Base-by-base conservation (phyloP, 2,888 invertebrate genomes). In the Smittia aterrima region DNA sequence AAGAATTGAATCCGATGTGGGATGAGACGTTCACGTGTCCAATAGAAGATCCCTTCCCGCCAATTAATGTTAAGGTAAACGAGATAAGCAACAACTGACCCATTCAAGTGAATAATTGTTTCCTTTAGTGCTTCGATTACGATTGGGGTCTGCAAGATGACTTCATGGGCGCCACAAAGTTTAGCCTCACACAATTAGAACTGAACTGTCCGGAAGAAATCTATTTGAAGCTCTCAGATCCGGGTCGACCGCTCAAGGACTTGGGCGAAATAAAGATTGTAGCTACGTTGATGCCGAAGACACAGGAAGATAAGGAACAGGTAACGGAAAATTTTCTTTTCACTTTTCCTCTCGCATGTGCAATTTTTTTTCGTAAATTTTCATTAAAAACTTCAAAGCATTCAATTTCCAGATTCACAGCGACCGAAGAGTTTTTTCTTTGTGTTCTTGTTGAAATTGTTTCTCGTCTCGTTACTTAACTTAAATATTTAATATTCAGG, bases 131-230 rank as follows among this genome's bases (percentile, higher is more conserved):
- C 16, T 47, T 47, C 11, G 98, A 98, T 85, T 97, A 97, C 82
- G 98, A 99, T 81, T 96, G 97, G 92, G 97, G 96, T 32, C 87
- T 96, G 58, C 90, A 93, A 84, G 98, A 98, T 82, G 98, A 99
- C 85, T 97, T 97, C 81, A 98, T 99, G 96, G 98, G 98, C 0
- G 89, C 92, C 71, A 92, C 95, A 6, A 87, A 87, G 77, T 82
- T 99, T 77, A 95, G 96, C 81, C 87, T 98, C 74, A 91, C 92
- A 0, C 87, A 89, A 62, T 82, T 97, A 76, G 95, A 96, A 78
- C 85, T 95, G 70, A 92, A 90, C 66, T 85, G 90, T 76, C 83
- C 88, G 1, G 89, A 89, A 78, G 96, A 98, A 79, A 82, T 97
- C 77, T 88, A 87, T 74, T 85, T 98, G 67, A 87, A 90, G 77